Evolutionary conservation across 2,888 invertebrate genomes (phyloP), one percentile per base, ranked within the genome.

Genomic region (Andrena praecox): DNA sequence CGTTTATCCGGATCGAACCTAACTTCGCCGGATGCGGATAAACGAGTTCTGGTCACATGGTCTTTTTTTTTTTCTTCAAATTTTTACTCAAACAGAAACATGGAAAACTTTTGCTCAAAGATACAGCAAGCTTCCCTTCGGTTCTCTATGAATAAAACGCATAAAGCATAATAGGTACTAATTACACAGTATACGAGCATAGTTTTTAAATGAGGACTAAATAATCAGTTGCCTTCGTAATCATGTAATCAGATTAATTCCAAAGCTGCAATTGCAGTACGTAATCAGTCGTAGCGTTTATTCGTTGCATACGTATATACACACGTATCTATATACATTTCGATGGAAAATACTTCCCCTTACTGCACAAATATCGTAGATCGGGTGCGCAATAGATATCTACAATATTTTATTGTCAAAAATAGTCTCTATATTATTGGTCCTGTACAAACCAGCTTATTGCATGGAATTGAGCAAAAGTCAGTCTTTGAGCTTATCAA

Each of bases 401-500:
- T 12, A 10, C 10, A 56, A 10, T 24, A 56, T 24, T 56, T 56
- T 5, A 10, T 1, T 56, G 24, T 42, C 27, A 54, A 54, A 24
- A 10, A 20, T 56, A 56, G 4, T 12, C 24, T 56, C 24, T 10
- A 7, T 56, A 27, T 56, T 56, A 24, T 56, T 56, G 56, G 56
- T 56, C 56, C 24, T 27, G 7, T 56, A 24, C 20, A 52, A 52
- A 52, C 52, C 24, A 31, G 5, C 20, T 71, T 42, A 48, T 42
- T 42, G n/a, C 12, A 33, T 27, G n/a, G 60, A 24, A 54, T 80
- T 80, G 80, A 80, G 81, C 80, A 80, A 80, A 8, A n/a, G 35
- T 72, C 80, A 80, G 72, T 67, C 66, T 66, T 68, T 42, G 42
- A 42, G 42, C 16, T 42, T 42, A 16, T 42, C 4, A 42, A 42